A percentile compares a stretch with the other conserved stretches of the same genome.
Evolutionary conservation across 2,113 vertebrate genomes (phyloP).

Genomic region (Thalassoma bifasciatum): DNA sequence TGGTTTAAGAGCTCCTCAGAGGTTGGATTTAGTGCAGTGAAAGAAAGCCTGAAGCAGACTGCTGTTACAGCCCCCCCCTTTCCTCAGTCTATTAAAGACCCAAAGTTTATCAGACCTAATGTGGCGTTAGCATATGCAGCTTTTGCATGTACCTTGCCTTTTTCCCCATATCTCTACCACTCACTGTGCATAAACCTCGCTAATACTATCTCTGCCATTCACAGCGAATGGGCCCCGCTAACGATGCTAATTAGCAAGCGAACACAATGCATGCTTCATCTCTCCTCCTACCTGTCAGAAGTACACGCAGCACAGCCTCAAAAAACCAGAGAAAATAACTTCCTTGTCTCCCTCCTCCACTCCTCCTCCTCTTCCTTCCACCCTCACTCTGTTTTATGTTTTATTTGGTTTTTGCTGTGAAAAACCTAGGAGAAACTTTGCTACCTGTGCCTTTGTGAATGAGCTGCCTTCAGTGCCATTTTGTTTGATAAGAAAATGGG

Average conservation of each 20-base stretch:
- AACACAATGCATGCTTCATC: slow-evolving; percentile 81
- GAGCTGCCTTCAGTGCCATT: slow-evolving; percentile 37
- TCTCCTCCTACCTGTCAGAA: slow-evolving; percentile 82
- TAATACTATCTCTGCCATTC: slow-evolving; percentile 76
- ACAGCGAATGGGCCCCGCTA: slow-evolving; percentile 74
- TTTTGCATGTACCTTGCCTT: slow-evolving; percentile 44
- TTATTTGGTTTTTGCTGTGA: slow-evolving; percentile 70
- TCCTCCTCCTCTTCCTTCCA: slow-evolving; percentile 34
- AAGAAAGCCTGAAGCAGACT: slow-evolving; percentile 63
- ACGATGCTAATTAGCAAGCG: slow-evolving; percentile 82
- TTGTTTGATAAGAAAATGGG: slow-evolving; percentile 53
- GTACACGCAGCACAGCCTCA: slow-evolving; percentile 66
- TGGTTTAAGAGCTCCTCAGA: slow-evolving; percentile 59
- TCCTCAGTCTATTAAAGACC: slow-evolving; percentile 71
- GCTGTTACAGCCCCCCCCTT: slow-evolving; percentile 41
- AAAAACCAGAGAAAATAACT: slow-evolving; percentile 75
- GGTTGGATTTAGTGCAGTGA: slow-evolving; percentile 56
- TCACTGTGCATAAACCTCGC: slow-evolving; percentile 70
- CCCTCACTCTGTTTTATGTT: slow-evolving; percentile 74
- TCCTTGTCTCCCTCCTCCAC: slow-evolving; percentile 56
- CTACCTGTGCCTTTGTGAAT: slow-evolving; percentile 49
- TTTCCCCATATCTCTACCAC: slow-evolving; percentile 66
- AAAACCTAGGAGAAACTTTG: slow-evolving; percentile 76
- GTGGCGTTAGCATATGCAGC: slow-evolving; percentile 72
- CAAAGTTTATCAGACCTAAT: slow-evolving; percentile 77